phyloP scores from a whole-genome alignment of 2,113 vertebrate species.

The Oreotrochilus melanogaster region DNA sequence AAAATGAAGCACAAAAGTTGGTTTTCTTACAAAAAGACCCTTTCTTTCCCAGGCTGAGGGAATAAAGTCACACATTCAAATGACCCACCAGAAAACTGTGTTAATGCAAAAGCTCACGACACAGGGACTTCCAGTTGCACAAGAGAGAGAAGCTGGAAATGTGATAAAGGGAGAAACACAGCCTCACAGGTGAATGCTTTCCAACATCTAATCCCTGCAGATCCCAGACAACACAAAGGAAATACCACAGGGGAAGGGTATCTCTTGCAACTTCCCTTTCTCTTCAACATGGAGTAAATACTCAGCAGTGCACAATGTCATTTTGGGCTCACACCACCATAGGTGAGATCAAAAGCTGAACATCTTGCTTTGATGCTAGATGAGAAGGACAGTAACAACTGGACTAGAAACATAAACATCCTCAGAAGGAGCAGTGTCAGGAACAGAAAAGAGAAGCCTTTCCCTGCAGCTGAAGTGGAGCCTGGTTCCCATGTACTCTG shows the following conservation, averaged over 20 bases:
- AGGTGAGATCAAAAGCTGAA: not conserved
- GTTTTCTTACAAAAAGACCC: not conserved
- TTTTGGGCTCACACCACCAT: not conserved
- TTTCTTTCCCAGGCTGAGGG: not conserved
- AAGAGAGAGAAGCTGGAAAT: not conserved
- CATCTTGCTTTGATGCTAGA: not conserved
- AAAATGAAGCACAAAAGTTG: not conserved
- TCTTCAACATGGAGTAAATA: not conserved
- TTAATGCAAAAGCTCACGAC: not conserved
- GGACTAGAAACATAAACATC: not conserved
- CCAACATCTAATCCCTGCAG: not conserved
- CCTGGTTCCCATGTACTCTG: not conserved
- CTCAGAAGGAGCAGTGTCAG: not conserved
- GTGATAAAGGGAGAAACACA: not conserved
- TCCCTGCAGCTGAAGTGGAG: not conserved
- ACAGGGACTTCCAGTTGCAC: not conserved
- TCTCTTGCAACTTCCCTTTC: not conserved
- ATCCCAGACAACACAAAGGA: not conserved
- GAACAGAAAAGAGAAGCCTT: not conserved
- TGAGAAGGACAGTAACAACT: not conserved
- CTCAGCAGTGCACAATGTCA: fast-evolving
- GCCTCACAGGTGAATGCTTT: not conserved
- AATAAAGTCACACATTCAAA: not conserved
- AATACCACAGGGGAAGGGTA: not conserved
- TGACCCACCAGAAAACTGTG: not conserved